A percentile compares a stretch with the other conserved stretches of the same genome.
Conservation (phyloP, 2,888 invertebrate genomes). For the Epistrophella euchroma region DNA sequence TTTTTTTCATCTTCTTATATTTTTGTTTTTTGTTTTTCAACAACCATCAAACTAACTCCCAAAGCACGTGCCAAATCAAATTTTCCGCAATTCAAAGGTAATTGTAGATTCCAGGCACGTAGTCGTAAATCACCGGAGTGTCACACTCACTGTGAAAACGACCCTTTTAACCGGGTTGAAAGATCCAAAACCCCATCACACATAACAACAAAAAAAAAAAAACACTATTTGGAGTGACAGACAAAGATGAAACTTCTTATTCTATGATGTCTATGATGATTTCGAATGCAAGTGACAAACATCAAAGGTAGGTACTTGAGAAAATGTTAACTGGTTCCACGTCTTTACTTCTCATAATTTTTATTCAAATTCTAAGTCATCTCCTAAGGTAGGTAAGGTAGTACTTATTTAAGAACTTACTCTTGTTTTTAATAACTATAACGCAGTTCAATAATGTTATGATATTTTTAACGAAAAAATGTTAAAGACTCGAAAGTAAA, state of each 20-base stretch:
- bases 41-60: conserved; percentile 43
- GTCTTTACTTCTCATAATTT: background rate
- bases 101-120: conserved; percentile 69
- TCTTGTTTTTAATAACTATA: too few species aligned
- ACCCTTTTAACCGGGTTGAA: conserved; percentile 70
- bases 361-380: background rate
- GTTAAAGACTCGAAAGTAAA: too few species aligned
- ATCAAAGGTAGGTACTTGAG: conserved; percentile 31
- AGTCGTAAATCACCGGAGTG: conserved; percentile 73
- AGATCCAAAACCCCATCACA: conserved; percentile 20
- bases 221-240: conserved; percentile 16
- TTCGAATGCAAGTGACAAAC: conserved; percentile 46
- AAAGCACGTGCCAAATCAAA: conserved; percentile 74
- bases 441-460: too few species aligned
- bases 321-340: background rate
- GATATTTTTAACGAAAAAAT: too few species aligned
- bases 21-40: conserved; percentile 14
- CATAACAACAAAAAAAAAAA: background rate
- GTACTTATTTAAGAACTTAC: too few species aligned
- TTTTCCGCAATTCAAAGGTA: conserved; percentile 66
- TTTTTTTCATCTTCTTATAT: background rate
- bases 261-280: conserved; percentile 47
- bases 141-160: conserved; percentile 73
- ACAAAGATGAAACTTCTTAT: conserved; percentile 44
- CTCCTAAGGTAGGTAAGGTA: too few species aligned